Conservation (phyloP, 2,797 vertebrate genomes). For the Melopsittacus undulatus region DNA sequence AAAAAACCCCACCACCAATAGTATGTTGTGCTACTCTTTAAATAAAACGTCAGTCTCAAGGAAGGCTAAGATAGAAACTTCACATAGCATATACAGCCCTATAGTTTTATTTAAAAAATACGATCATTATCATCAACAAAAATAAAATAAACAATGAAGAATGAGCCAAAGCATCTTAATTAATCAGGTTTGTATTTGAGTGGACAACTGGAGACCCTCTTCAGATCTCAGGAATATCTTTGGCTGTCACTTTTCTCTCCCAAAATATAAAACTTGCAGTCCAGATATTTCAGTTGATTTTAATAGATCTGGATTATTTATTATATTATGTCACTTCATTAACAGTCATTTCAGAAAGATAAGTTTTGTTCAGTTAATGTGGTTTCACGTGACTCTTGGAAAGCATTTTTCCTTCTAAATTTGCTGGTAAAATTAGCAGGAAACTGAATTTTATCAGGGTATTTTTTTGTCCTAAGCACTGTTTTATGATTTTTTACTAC, state of each 20-base stretch:
- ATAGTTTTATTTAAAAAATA: background rate
- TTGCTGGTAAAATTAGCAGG: background rate
- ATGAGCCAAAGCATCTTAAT: background rate
- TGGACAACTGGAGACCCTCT: background rate
- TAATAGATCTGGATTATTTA: background rate
- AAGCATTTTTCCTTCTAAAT: background rate
- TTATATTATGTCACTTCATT: background rate
- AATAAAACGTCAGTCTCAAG: background rate
- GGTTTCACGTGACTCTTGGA: background rate
- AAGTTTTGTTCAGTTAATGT: background rate
- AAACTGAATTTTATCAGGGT: background rate
- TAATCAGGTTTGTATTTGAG: background rate
- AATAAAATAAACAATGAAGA: background rate
- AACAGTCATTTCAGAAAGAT: background rate
- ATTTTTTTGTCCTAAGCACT: background rate
- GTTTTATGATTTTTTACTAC: background rate
- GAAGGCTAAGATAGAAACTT: background rate
- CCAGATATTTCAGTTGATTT: background rate
- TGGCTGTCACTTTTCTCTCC: background rate
- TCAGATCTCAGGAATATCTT: background rate
- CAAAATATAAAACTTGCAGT: background rate
- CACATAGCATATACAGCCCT: background rate
- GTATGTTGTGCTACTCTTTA: background rate
- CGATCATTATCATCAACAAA: background rate
- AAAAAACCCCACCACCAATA: background rate